phyloP scores from a whole-genome alignment of 23 tunicate species.

The Trididemnum miniatum region DNA sequence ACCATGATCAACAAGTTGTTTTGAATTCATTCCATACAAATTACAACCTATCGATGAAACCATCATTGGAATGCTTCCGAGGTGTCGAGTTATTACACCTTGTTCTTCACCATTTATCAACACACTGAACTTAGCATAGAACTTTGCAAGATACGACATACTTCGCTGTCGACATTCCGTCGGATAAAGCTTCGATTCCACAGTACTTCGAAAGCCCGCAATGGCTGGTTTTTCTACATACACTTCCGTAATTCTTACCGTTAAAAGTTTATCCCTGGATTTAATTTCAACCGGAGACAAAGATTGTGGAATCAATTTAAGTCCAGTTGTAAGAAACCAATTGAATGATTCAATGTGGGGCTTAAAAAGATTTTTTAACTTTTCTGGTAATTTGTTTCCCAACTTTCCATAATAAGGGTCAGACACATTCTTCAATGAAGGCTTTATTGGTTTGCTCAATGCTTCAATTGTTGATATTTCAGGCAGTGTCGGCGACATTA shows the following conservation, averaged over 20 bases:
- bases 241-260: conserved; percentile 28
- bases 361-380: conserved; percentile 50
- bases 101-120: conserved; percentile 60
- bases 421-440: conserved; percentile 69
- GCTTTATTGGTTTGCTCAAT: too few species aligned
- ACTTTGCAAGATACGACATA: conserved; percentile 41
- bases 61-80: conserved; percentile 88
- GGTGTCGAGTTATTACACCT: conserved; percentile 20
- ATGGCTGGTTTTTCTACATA: conserved; percentile 66
- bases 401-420: background rate
- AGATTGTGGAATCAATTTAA: conserved; percentile 54
- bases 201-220: conserved; percentile 50
- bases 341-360: conserved; percentile 96
- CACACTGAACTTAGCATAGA: conserved; percentile 46
- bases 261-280: conserved; percentile 32
- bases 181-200: conserved; percentile 47
- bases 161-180: conserved; percentile 81
- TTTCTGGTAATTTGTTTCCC: background rate
- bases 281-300: conserved; percentile 54
- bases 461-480: too few species aligned
- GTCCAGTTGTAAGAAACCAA: conserved; percentile 89
- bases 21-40: conserved; percentile 63
- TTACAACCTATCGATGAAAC: conserved; percentile 67
- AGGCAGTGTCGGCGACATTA: too few species aligned
- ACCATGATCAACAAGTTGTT: conserved; percentile 59